Evolutionary conservation across 2,113 vertebrate species (phyloP), one percentile per base, ranked within the genome.

Genomic region (Elephas maximus): DNA sequence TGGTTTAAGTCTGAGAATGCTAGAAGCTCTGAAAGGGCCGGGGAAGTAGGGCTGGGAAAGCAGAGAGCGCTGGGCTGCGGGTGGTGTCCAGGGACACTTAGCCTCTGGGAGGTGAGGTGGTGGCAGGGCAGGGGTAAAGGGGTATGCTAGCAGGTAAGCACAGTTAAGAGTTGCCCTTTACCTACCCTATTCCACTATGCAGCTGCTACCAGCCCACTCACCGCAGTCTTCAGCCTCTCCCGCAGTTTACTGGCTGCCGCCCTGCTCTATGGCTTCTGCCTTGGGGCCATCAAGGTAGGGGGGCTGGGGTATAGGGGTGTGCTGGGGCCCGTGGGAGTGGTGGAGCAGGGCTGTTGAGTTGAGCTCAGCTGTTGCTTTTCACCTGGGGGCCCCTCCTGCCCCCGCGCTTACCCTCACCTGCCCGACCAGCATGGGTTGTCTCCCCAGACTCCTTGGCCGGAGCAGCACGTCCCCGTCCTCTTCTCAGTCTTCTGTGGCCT

Each of bases 401-500:
- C 62, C 33, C 8, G 1, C 2, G n/a, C 77, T 62, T 80, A 0
- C 1, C 53, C 44, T 78, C 5, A 28, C 65, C 5, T 37, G n/a
- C 45, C 74, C 92, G 77, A 93, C 83, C 37, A 51, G 91, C 65
- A 23, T 60, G 94, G n/a, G 23, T 79, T 85, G 60, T 91, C 65
- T 83, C 33, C 81, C 62, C 95, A 99, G 99, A 98, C 98, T 30
- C 99, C 99, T 0, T 99, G 99, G 99, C 99, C 99, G 1, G 99
- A 99, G 44, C 99, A 99, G 96, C 99, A 99, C 83, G 99, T 99
- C 84, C 99, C 99, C 12, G 99, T 99, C 74, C 98, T 99, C 92
- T 99, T 99, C 97, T 99, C 99, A 0, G 99, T 99, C 93, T 99
- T 99, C 98, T 99, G 99, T 92, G 99, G 99, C 53, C 98, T 99